phyloP scores from a whole-genome alignment of 2,113 vertebrate species.

The Dromas ardeola region DNA sequence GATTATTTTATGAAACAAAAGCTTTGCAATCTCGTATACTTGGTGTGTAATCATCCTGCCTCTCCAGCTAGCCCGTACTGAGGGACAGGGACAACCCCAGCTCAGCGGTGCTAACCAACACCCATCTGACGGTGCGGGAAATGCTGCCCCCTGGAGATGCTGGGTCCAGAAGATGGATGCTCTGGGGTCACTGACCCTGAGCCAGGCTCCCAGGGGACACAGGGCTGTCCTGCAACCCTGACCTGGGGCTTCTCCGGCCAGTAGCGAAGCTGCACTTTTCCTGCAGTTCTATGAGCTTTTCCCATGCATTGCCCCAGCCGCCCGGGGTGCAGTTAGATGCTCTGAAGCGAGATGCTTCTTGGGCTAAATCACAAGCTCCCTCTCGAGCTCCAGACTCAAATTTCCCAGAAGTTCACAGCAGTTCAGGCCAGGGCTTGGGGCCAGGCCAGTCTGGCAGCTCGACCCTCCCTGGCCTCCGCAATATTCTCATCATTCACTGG shows the following conservation, averaged over 20 bases:
- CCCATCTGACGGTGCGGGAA: accelerated
- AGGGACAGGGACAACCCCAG: background rate
- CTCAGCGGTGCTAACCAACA: background rate
- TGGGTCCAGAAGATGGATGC: background rate
- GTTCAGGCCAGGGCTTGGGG: conserved; percentile 18
- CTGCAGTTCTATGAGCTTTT: background rate
- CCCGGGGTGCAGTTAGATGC: background rate
- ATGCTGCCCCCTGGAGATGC: background rate
- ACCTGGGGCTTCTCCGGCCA: accelerated
- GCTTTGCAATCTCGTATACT: background rate
- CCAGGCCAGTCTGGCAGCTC: conserved; percentile 5
- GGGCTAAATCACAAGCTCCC: background rate
- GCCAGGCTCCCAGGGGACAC: background rate
- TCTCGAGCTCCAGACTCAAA: background rate
- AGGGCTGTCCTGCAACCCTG: background rate
- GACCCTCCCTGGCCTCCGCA: background rate
- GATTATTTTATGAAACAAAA: background rate
- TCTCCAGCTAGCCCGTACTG: background rate
- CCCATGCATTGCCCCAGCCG: accelerated
- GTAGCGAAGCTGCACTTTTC: background rate
- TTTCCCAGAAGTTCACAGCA: conserved; percentile 12
- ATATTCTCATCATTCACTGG: conserved; percentile 18
- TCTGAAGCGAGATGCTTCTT: background rate
- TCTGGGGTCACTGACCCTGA: accelerated
- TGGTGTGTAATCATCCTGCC: background rate